These are phyloP conservation scores for Egretta garzetta DNA, from an alignment of 2,113 vertebrate species.

Conservation along the genomic window DNA sequence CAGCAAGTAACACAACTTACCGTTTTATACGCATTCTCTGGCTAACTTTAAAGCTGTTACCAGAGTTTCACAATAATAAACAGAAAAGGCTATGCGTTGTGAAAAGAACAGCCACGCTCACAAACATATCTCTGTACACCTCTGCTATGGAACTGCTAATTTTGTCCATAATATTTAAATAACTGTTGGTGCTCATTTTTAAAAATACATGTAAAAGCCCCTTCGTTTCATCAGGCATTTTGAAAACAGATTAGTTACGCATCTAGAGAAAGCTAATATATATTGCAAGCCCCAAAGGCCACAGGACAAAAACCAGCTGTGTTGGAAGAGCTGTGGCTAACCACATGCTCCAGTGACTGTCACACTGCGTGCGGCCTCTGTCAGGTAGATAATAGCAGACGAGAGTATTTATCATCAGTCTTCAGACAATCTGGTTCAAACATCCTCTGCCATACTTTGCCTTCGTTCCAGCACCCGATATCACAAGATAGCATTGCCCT, in stretches of 20 bases:
- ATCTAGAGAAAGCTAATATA: background rate
- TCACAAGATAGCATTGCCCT: background rate
- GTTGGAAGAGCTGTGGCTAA: background rate
- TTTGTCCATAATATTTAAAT: background rate
- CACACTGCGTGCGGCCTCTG: background rate
- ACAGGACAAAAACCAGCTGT: background rate
- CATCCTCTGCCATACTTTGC: background rate
- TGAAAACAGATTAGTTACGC: background rate
- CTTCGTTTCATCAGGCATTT: background rate
- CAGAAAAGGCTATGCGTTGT: background rate
- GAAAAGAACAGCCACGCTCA: background rate
- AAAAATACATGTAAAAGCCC: background rate
- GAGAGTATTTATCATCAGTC: background rate
- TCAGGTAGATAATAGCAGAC: background rate
- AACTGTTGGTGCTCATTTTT: background rate
- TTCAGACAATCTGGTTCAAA: background rate
- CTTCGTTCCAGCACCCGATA: background rate
- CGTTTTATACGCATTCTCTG: background rate
- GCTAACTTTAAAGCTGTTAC: background rate
- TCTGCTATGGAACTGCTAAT: background rate
- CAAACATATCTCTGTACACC: background rate
- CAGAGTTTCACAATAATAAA: background rate
- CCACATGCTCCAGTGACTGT: background rate
- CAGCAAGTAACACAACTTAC: background rate
- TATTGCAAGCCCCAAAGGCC: background rate